Percentiles rank a stretch among this genome's conserved stretches.
Conservation (phyloP, 92 coral and sea anemone genomes). For the Porites lobata region DNA sequence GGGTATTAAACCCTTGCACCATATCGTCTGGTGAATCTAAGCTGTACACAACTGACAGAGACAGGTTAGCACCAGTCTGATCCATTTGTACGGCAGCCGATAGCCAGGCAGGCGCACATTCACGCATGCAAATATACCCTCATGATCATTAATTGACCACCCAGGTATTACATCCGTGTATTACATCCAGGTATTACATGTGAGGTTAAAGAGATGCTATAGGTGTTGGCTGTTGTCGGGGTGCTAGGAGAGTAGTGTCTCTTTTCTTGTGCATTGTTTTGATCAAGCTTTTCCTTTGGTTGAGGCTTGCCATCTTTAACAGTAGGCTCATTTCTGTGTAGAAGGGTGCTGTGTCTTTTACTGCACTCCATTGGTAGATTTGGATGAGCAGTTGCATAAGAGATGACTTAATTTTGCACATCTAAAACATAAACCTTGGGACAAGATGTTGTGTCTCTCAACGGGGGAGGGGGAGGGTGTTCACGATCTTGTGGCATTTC, state of each 20-base stretch:
- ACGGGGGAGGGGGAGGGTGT: not conserved
- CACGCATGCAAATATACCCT: too few species aligned
- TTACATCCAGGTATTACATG: slow-evolving; percentile 6
- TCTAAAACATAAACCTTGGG: slow-evolving; percentile 42
- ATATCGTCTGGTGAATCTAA: not conserved
- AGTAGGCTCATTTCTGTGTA: slow-evolving; percentile 60
- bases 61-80: too few species aligned
- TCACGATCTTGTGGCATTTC: slow-evolving; percentile 22
- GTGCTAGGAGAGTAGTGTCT: not conserved
- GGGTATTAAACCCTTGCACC: not conserved
- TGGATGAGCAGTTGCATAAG: slow-evolving; percentile 21
- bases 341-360: slow-evolving; percentile 68
- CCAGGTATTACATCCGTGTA: too few species aligned
- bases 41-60: not conserved
- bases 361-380: slow-evolving; percentile 68
- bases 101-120: too few species aligned
- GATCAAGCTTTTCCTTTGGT: not conserved
- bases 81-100: too few species aligned
- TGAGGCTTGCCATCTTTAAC: slow-evolving; percentile 17
- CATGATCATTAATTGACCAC: too few species aligned
- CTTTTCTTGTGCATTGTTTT: not conserved
- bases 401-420: slow-evolving; percentile 41
- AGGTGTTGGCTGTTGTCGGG: not conserved
- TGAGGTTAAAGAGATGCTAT: not conserved
- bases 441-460: slow-evolving; percentile 18